Evolutionary conservation across 2,113 vertebrate species (phyloP).

Genomic region (Oncorhynchus masou): DNA sequence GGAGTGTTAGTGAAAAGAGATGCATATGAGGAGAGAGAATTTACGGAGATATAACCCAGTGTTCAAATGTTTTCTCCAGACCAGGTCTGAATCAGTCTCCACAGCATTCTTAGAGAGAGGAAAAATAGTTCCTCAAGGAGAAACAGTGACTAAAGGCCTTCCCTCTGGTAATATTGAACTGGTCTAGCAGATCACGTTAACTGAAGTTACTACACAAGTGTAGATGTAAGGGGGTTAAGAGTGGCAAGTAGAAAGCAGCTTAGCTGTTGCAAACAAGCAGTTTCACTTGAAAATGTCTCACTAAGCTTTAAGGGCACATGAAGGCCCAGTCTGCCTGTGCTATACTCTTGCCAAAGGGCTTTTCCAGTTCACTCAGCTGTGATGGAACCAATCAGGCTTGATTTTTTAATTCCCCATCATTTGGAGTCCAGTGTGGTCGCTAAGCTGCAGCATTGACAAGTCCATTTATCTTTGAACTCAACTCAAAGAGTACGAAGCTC

Average conservation of each 20-base stretch:
- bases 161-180: no score
- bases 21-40: constrained; percentile 24
- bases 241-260: neutral
- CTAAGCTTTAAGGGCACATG: constrained; percentile 32
- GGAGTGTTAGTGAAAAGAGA: constrained; percentile 47
- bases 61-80: neutral
- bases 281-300: constrained; percentile 20
- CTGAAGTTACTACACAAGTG: constrained; percentile 11
- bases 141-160: neutral
- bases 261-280: neutral
- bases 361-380: constrained; percentile 9
- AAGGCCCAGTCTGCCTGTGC: constrained; percentile 10
- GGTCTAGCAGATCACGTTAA: no score
- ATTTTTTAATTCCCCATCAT: constrained; percentile 32
- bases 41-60: neutral
- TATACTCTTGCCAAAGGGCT: neutral
- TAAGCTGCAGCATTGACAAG: constrained; percentile 36
- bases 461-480: constrained; percentile 47
- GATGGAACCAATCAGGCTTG: constrained; percentile 49
- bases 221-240: constrained; percentile 15
- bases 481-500: constrained; percentile 17
- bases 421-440: constrained; percentile 26
- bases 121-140: neutral
- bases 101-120: neutral
- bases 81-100: no score